Evolutionary conservation across 2,113 vertebrate genomes (phyloP).

Genomic region (Hemicordylus capensis): DNA sequence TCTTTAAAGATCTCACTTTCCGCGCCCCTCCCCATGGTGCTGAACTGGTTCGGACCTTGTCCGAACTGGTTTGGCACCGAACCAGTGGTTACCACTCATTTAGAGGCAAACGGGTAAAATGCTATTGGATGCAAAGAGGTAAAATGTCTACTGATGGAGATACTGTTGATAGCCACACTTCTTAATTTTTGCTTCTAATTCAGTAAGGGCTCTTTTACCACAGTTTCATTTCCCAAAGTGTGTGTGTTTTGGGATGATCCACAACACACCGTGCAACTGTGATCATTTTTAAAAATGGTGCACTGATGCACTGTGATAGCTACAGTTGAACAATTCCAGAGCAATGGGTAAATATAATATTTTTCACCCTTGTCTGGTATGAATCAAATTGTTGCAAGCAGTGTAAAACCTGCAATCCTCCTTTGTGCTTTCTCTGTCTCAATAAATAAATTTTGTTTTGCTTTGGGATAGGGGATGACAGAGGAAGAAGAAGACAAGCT

Average conservation of each 20-base stretch:
- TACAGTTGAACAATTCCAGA: neutral
- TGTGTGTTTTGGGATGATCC: neutral
- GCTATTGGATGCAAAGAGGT: too few relatives aligned
- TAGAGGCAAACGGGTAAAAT: too few relatives aligned
- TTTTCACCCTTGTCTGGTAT: neutral
- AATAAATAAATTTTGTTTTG: slow-evolving; percentile 30
- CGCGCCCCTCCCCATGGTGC: too few relatives aligned
- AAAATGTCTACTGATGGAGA: too few relatives aligned
- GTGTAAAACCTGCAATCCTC: neutral
- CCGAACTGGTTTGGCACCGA: too few relatives aligned
- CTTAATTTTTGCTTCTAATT: neutral
- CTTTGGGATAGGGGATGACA: slow-evolving; percentile 89
- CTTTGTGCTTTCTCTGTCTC: slow-evolving; percentile 11
- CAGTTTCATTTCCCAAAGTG: neutral
- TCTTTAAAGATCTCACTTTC: too few relatives aligned
- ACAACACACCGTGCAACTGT: neutral
- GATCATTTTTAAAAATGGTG: neutral
- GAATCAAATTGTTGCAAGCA: neutral
- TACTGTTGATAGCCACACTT: too few relatives aligned
- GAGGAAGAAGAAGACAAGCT: slow-evolving; percentile 97
- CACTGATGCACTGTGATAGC: neutral
- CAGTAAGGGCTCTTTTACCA: neutral
- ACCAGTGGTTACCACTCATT: too few relatives aligned
- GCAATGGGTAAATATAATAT: neutral
- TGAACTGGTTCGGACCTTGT: too few relatives aligned